Percentiles rank a stretch among this genome's conserved stretches.
These are phyloP conservation scores for Protophormia terraenovae DNA, from an alignment of 2,888 invertebrate genomes.

Conservation along the genomic window DNA sequence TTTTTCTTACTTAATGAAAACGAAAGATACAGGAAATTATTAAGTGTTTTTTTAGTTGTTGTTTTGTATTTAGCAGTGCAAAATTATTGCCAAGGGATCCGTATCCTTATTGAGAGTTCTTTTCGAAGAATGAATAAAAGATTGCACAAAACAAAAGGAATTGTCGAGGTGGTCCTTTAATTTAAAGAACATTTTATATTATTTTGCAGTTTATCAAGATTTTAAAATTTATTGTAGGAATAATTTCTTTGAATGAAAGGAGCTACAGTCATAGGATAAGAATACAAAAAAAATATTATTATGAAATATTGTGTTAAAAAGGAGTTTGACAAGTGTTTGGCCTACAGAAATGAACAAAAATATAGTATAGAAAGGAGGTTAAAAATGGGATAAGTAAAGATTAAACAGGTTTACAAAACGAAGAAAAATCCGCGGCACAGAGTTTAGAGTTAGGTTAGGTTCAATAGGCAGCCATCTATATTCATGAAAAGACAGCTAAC, in stretches of 20 bases:
- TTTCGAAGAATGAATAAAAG: neutral
- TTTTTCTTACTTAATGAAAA: constrained; percentile 10
- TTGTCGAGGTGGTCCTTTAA: constrained; percentile 45
- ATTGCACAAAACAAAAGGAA: constrained; percentile 12
- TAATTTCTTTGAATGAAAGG: constrained; percentile 4
- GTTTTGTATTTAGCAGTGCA: constrained; percentile 18
- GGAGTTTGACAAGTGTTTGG: constrained; percentile 23
- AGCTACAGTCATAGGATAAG: neutral
- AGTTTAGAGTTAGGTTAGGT: no score
- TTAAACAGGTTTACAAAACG: no score
- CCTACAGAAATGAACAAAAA: neutral
- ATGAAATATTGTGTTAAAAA: constrained; percentile 22
- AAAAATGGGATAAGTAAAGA: no score
- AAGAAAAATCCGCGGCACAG: no score
- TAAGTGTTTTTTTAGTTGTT: constrained; percentile 47
- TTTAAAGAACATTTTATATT: constrained; percentile 5
- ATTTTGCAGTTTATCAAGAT: constrained; percentile 44
- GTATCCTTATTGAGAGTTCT: constrained; percentile 12
- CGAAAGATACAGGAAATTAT: constrained; percentile 62
- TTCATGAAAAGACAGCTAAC: no score
- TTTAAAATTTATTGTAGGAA: constrained; percentile 10
- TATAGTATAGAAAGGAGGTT: no score
- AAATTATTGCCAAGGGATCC: constrained; percentile 35
- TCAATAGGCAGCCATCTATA: no score
- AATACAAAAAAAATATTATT: constrained; percentile 7